phyloP scores from a whole-genome alignment of 2,888 invertebrate species.

The Ophion ellenae region DNA sequence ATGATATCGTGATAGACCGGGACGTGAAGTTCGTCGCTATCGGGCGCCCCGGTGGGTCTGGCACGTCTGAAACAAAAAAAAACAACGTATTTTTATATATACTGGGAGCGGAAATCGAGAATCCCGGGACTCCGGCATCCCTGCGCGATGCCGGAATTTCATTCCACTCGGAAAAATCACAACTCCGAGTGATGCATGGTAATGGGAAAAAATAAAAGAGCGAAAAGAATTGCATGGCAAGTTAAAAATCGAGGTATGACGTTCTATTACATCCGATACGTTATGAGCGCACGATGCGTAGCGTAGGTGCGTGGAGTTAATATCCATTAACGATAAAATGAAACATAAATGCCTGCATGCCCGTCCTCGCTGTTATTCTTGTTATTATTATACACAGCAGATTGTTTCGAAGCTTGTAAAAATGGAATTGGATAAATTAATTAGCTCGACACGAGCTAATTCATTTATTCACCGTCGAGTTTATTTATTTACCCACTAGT shows the following conservation, averaged over 20 bases:
- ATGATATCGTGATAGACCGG: conserved; percentile 89
- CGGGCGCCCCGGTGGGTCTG: conserved; percentile 89
- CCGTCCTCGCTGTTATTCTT: not conserved
- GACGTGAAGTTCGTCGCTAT: conserved; percentile 90
- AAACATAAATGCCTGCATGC: not conserved
- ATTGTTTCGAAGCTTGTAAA: not conserved
- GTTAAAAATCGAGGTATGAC: not conserved
- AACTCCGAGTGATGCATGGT: not conserved
- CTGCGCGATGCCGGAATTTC: not conserved
- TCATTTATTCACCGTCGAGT: too few species aligned
- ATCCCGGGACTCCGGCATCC: not conserved
- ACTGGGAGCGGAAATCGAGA: not conserved
- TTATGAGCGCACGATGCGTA: not conserved
- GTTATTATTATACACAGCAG: not conserved
- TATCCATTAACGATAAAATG: not conserved
- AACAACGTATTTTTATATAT: not conserved
- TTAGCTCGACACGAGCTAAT: not conserved
- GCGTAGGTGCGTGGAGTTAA: not conserved
- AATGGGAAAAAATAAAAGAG: not conserved
- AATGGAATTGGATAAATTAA: not conserved
- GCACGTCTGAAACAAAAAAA: conserved; percentile 86
- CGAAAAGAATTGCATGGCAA: not conserved
- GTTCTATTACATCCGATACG: not conserved
- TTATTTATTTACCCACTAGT: too few species aligned
- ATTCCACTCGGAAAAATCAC: conserved; percentile 27